Evolutionary conservation across 2,113 vertebrate genomes (phyloP).

Genomic region (Chaetodon trifascialis): DNA sequence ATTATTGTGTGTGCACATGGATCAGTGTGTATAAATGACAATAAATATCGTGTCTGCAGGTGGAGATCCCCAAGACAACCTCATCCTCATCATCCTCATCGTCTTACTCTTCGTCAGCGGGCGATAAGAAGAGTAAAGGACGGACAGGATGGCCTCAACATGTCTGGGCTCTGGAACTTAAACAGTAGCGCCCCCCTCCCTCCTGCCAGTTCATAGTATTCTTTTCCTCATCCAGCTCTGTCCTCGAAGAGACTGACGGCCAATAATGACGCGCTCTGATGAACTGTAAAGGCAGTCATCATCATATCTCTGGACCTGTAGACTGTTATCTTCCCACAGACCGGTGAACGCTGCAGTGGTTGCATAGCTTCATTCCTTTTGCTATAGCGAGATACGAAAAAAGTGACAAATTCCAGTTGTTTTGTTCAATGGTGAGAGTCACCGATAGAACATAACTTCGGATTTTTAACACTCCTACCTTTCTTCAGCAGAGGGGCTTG

Average conservation of each 20-base stretch:
- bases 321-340: background rate
- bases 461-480: background rate
- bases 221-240: background rate
- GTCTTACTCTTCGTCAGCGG: constrained; percentile 87
- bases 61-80: constrained; percentile 94
- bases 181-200: constrained; percentile 82
- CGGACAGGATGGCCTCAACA: constrained; percentile 99
- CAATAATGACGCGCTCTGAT: background rate
- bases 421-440: background rate
- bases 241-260: background rate
- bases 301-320: background rate
- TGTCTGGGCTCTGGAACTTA: constrained; percentile 99
- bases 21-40: background rate
- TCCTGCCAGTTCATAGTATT: background rate
- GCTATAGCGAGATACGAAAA: background rate
- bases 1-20: too few relatives aligned
- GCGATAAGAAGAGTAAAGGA: constrained; percentile 98
- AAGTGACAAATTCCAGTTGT: background rate
- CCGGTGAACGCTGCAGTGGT: background rate
- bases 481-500: background rate
- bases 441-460: background rate
- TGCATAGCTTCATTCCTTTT: background rate
- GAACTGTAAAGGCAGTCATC: constrained; percentile 1
- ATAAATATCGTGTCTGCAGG: constrained; percentile 53
- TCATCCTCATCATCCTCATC: constrained; percentile 74